Conservation (phyloP, 2,888 invertebrate species). For the Galeruca laticollis region DNA sequence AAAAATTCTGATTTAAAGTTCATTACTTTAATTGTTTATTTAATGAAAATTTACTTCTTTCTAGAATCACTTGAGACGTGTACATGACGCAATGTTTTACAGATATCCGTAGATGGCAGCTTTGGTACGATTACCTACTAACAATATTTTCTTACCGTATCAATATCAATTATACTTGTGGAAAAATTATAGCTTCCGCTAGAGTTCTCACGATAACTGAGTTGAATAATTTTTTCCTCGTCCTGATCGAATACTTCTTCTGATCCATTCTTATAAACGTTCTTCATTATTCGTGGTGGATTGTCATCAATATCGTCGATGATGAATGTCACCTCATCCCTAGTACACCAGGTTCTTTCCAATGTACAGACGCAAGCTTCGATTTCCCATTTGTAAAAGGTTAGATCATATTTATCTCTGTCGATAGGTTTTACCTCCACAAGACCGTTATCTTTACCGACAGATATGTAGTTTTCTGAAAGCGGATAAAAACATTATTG, state of each 20-base stretch:
- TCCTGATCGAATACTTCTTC: conserved; percentile 18
- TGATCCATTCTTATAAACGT: conserved; percentile 8
- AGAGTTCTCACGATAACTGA: conserved; percentile 70
- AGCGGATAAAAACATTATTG: too few relatives aligned
- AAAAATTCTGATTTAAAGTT: too few relatives aligned
- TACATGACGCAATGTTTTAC: too few relatives aligned
- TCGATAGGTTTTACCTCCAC: conserved; percentile 62
- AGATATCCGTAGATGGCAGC: too few relatives aligned
- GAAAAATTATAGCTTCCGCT: conserved; percentile 66
- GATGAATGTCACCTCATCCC: conserved; percentile 57
- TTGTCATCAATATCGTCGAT: conserved; percentile 77
- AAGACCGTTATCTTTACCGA: conserved; percentile 54
- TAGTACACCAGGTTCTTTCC: conserved; percentile 29
- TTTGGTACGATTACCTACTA: too few relatives aligned
- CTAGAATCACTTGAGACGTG: too few relatives aligned
- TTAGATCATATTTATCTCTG: conserved; percentile 59
- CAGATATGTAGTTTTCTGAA: conserved; percentile 49
- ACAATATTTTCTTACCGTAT: conserved; percentile 61
- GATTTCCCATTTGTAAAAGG: conserved; percentile 55
- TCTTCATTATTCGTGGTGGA: conserved; percentile 64
- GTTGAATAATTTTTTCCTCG: conserved; percentile 52
- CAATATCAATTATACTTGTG: conserved; percentile 67
- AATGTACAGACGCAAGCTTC: conserved; percentile 59
- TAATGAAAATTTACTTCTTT: too few relatives aligned
- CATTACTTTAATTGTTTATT: too few relatives aligned